A percentile compares a stretch with the other conserved stretches of the same genome.
These are phyloP conservation scores for Yponomeuta plumbellus DNA, from an alignment of 2,888 invertebrate species.

Conservation along the genomic window DNA sequence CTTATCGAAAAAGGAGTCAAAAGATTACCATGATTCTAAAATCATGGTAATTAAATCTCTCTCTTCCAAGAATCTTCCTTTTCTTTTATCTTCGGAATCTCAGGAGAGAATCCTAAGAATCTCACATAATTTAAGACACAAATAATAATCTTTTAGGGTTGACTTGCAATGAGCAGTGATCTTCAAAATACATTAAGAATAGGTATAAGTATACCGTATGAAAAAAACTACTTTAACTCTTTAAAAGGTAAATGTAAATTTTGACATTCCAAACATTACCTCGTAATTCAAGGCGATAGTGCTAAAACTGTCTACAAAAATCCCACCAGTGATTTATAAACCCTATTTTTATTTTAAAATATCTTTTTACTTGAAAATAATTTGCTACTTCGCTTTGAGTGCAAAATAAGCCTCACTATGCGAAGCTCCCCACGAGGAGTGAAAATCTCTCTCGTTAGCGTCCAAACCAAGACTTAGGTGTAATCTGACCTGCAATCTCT, in stretches of 20 bases:
- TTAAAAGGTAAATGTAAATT: background rate
- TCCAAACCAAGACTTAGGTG: slow-evolving; percentile 7
- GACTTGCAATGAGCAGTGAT: no score
- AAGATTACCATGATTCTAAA: no score
- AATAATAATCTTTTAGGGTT: no score
- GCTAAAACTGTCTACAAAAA: background rate
- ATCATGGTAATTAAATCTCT: no score
- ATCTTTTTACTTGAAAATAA: background rate
- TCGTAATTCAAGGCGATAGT: background rate
- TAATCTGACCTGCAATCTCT: background rate
- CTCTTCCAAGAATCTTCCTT: no score
- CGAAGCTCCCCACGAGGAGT: background rate
- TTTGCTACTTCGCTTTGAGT: background rate
- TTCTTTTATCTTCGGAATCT: no score
- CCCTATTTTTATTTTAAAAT: background rate
- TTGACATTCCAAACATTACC: background rate
- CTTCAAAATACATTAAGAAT: no score
- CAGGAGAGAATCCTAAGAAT: no score
- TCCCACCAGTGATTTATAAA: background rate
- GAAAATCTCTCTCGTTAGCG: background rate
- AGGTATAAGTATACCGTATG: no score
- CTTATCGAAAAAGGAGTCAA: no score
- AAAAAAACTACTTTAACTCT: no score
- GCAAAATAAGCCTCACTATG: background rate
- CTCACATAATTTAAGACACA: no score